These are phyloP conservation scores for Carollia perspicillata DNA, from an alignment of 2,113 vertebrate genomes.

Conservation along the genomic window DNA sequence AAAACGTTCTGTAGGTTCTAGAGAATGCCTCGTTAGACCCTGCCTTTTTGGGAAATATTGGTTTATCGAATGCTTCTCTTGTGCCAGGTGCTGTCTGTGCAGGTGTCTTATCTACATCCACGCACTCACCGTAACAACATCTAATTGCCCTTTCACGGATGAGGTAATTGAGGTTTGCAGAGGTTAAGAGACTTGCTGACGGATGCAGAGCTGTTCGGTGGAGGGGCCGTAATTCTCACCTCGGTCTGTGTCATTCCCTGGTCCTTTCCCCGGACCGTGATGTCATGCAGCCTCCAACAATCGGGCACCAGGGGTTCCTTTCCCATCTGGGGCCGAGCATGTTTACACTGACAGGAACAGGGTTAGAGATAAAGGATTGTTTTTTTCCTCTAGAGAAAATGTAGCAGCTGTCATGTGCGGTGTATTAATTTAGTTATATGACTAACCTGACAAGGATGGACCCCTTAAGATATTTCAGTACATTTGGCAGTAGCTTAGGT, in stretches of 20 bases:
- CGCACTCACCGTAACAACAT: not conserved
- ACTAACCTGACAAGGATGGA: conserved; percentile 9
- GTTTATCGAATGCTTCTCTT: not conserved
- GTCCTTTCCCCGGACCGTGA: not conserved
- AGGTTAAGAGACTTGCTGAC: not conserved
- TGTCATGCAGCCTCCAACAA: not conserved
- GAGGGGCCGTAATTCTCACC: not conserved
- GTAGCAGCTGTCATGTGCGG: not conserved
- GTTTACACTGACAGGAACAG: not conserved
- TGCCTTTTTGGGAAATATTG: not conserved
- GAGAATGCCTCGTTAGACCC: not conserved
- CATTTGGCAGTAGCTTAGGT: conserved; percentile 3
- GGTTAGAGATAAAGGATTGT: not conserved
- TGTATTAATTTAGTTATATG: conserved; percentile 22
- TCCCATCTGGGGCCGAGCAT: not conserved
- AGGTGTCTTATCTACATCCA: not conserved
- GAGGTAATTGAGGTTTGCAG: not conserved
- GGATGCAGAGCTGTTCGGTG: fast-evolving
- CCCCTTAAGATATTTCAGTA: conserved; percentile 36
- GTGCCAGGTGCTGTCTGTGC: not conserved
- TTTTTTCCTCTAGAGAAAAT: not conserved
- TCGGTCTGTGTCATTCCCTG: not conserved
- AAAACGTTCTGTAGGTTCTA: not conserved
- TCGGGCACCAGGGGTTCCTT: not conserved
- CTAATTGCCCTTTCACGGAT: not conserved